Base-by-base conservation (phyloP, 2,797 vertebrate genomes). In the Odontamblyopus rebecca region DNA sequence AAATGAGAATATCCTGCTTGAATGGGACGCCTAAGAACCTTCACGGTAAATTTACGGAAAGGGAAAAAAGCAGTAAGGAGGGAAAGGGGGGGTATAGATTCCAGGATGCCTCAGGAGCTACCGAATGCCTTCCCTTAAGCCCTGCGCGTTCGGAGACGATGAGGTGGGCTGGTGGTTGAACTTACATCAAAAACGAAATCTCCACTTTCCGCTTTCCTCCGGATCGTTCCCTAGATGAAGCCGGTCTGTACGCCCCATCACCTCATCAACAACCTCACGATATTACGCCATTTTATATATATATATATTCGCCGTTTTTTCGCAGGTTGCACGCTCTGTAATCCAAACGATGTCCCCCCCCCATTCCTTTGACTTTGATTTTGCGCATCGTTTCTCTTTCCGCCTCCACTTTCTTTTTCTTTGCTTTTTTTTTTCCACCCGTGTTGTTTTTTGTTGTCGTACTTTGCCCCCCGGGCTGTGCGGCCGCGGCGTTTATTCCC, bases 101-200 rank as follows among this genome's bases (percentile, higher is more conserved):
- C 93, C 94, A 91, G 94, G 94, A 95, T 94, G 94, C 95, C 96
- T 95, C 95, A 83, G 94, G 96, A 97, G 95, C 95, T 95, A 93
- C 94, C 92, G 95, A 96, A 97, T 96, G 95, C 86, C 93, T 95
- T 96, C 94, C 95, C 94, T 95, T 95, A 96, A 96, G 95, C 96
- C 94, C 91, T 92, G 93, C 93, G 95, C 94, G 95, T 96, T 94
- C 94, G 81, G 92, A 78, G 78, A 69, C 74, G 44, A 69, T 89
- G 41, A 50, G 63, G 44, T 23, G 41, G 23, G 12, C 15, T 1
- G 30, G 60, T 7, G 41, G 12, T 44, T 44, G 41, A 44, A 44
- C 41, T 44, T 44, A 44, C 41, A 44, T 44, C 41, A 44, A 44
- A 44, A 44, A 44, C 41, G 41, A 44, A 44, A 13, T 44, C 41